Base-by-base conservation (phyloP, 2,113 vertebrate genomes). In the Psilopogon haemacephalus region DNA sequence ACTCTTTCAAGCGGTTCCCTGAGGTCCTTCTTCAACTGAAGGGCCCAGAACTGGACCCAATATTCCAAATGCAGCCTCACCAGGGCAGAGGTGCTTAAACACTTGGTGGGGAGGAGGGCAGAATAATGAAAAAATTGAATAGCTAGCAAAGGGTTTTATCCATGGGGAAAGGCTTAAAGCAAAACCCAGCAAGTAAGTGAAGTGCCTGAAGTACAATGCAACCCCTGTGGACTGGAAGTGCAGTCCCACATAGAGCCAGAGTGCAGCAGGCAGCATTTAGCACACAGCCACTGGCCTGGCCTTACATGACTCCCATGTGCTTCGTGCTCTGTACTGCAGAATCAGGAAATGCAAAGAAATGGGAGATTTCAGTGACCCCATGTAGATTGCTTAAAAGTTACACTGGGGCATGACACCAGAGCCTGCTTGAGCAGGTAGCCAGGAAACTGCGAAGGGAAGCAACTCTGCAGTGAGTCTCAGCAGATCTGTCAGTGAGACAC, bases 401-500 rank as follows among this genome's bases (percentile, higher is more conserved):
- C 6, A 46, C 6, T 0, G 0, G 19, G 88, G 89, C 87, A 85
- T 2, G 1, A 63, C 5, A 68, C 91, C 95, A 93, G 77, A 40
- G 37, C 8, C 50, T 63, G 84, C n/a, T 95, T 81, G 44, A 87
- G 84, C 71, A 76, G 84, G 71, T 62, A 72, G 77, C 68, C 88
- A 95, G 88, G 87, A 88, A 95, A 73, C 60, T 77, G 42, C 0
- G 3, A 83, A 59, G 59, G 78, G 75, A 94, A 87, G 91, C 63
- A 89, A 62, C 78, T 89, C 89, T 50, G 94, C 85, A 50, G 16
- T 0, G 1, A 8, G 59, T 83, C 82, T 83, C 87, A 54, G 71
- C 87, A 83, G 89, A 50, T 40, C 75, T 91, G 87, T 70, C 93
- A 89, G 16, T 44, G 77, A 89, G 70, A 86, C 84, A 44, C 69